phyloP scores from a whole-genome alignment of 2,888 invertebrate species.

The Clitarchus hookeri region DNA sequence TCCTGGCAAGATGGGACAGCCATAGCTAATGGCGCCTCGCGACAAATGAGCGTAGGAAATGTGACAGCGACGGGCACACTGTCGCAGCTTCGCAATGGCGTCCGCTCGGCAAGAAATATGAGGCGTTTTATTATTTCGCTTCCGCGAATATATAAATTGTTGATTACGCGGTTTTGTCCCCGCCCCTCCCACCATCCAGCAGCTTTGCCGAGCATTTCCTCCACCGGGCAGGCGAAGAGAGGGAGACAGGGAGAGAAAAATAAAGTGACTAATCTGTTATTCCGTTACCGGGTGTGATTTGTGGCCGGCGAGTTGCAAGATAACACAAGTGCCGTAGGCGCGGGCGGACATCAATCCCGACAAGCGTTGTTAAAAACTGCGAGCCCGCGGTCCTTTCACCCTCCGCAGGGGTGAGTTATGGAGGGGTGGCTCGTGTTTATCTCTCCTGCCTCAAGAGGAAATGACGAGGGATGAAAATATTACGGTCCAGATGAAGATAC shows the following conservation, averaged over 20 bases:
- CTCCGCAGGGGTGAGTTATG: background rate
- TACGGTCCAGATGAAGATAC: constrained; percentile 6
- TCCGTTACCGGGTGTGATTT: constrained; percentile 10
- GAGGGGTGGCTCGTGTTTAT: background rate
- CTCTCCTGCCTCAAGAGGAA: background rate
- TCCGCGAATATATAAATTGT: background rate
- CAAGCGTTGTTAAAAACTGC: background rate
- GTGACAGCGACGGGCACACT: background rate
- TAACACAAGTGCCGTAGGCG: background rate
- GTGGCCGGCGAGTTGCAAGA: background rate
- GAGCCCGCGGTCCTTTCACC: background rate
- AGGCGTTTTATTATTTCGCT: constrained; percentile 14
- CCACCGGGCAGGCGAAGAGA: background rate
- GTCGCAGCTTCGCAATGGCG: background rate
- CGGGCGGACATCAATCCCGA: constrained; percentile 2
- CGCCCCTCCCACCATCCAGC: background rate
- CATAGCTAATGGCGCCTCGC: background rate
- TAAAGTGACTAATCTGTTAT: background rate
- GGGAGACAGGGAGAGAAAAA: background rate
- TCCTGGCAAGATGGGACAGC: no score
- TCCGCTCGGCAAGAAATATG: background rate
- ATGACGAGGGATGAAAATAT: constrained; percentile 14
- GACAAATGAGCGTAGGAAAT: background rate
- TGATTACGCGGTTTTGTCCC: background rate
- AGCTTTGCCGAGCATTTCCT: no score